phyloP scores from a whole-genome alignment of 2,888 invertebrate species.

The Philopedon plagiatum region DNA sequence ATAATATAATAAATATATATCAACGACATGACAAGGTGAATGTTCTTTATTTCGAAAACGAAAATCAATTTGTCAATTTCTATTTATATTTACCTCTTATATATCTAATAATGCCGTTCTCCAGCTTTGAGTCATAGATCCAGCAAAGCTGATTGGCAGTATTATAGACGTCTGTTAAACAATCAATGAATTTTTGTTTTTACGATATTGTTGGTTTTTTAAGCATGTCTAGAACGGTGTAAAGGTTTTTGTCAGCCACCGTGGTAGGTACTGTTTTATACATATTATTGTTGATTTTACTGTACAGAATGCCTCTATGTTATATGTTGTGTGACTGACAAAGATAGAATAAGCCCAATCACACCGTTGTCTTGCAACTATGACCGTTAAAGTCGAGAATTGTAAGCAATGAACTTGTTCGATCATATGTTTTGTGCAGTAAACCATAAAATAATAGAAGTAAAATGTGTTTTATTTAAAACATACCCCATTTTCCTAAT shows the following conservation, averaged over 20 bases:
- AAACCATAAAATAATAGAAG: constrained; percentile 58
- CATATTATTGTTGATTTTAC: constrained; percentile 59
- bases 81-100: no score
- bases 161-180: constrained; percentile 61
- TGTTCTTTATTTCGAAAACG: no score
- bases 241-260: no score
- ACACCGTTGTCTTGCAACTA: constrained; percentile 65
- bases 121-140: no score
- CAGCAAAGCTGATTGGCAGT: constrained; percentile 69
- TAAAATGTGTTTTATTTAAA: constrained; percentile 34
- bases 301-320: constrained; percentile 60
- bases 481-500: background rate
- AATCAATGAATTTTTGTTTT: constrained; percentile 29
- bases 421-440: constrained; percentile 71
- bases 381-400: no score
- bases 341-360: constrained; percentile 4
- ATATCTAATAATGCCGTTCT: no score
- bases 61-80: no score
- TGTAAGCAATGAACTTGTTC: no score
- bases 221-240: no score
- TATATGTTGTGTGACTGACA: constrained; percentile 48
- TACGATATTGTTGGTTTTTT: constrained; percentile 42
- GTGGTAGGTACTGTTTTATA: constrained; percentile 54
- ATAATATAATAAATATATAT: no score
- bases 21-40: no score